Base-by-base conservation (phyloP, 2,113 vertebrate species). In the Sapajus apella region DNA sequence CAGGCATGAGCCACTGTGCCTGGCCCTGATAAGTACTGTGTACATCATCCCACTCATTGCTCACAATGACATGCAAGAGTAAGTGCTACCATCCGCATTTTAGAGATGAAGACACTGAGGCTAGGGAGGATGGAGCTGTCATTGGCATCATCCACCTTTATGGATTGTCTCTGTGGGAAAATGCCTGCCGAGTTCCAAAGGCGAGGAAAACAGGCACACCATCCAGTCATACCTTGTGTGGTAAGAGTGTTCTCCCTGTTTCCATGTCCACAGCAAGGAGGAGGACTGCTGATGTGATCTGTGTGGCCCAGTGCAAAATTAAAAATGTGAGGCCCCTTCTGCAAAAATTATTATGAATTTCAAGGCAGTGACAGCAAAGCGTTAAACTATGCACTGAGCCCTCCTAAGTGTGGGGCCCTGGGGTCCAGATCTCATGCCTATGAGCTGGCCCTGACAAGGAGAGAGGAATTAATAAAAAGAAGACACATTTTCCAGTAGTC, bases 271-370 rank as follows among this genome's bases (percentile, higher is more conserved):
- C 13, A 64, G 21, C 82, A 76, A 23, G 52, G 35, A 86, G 23
- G 37, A 93, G 37, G 47, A 79, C 25, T 27, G 9, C 27, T 25
- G 84, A 14, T 20, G 27, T 30, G 72, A 72, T 87, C 80, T 77
- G 23, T 7, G 9, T 45, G 87, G 10, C 90, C 13, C 52, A 73
- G 47, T 40, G 37, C 32, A 73, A 93, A 47, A 73, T 37, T 56
- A 56, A 93, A 64, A 77, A 85, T 52, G 4, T 25, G 8, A 30
- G 37, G 3, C 35, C 58, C 43, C n/a, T 90, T 75, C 10, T 85
- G 87, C 56, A 94, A 83, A 97, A 83, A 37, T 43, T 72, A 83
- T 37, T 40, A 87, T 87, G 40, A 84, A 77, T 92, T 94, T 86
- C 56, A 96, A 82, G 11, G 83, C 6, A 2, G 45, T 83, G 32